These are phyloP conservation scores for Chromis chromis DNA, from an alignment of 2,797 vertebrate genomes.

Conservation along the genomic window DNA sequence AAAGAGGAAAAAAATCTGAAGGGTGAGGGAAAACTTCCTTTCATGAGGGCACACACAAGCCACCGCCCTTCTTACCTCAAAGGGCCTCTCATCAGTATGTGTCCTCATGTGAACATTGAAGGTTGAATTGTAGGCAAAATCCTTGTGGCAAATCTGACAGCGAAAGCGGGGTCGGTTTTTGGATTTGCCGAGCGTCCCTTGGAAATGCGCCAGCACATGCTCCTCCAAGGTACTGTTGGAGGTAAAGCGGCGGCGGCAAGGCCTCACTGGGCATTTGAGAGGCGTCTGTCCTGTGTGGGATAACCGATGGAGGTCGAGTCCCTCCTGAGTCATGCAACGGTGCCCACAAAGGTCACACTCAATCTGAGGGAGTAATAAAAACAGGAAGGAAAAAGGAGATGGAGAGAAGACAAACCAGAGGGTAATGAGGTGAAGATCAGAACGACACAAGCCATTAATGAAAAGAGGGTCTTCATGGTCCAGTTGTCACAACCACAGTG, in stretches of 20 bases:
- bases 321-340: constrained; percentile 87
- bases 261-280: constrained; percentile 85
- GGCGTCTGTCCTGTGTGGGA: constrained; percentile 88
- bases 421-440: neutral
- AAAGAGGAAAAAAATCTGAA: constrained; percentile 23
- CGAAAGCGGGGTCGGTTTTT: constrained; percentile 80
- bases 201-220: constrained; percentile 85
- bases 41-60: constrained; percentile 22
- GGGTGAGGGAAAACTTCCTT: constrained; percentile 12
- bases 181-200: constrained; percentile 76
- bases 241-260: constrained; percentile 86
- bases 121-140: constrained; percentile 87
- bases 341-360: constrained; percentile 89
- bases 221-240: constrained; percentile 82
- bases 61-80: constrained; percentile 78
- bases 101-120: constrained; percentile 88
- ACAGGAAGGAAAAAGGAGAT: neutral
- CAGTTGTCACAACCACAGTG: constrained; percentile 22
- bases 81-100: constrained; percentile 87
- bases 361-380: constrained; percentile 60
- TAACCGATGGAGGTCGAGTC: constrained; percentile 86
- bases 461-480: constrained; percentile 25
- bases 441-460: constrained; percentile 14
- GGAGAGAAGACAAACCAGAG: neutral
- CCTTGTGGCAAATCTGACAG: constrained; percentile 85